Base-by-base conservation (phyloP, 2,888 invertebrate genomes). In the Beris chalybata region DNA sequence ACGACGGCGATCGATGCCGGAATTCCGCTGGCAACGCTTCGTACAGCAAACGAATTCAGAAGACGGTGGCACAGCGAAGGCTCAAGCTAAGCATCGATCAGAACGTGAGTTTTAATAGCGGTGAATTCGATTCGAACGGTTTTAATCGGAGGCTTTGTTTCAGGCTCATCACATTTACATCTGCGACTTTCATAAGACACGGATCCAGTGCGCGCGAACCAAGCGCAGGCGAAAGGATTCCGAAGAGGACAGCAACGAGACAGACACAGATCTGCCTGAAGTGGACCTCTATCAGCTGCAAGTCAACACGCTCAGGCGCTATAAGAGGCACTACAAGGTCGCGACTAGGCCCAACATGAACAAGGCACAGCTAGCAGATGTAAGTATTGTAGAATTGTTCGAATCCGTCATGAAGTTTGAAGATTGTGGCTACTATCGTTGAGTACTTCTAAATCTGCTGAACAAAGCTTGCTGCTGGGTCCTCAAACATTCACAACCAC, bases 21-120 rank as follows among this genome's bases (percentile, higher is more conserved):
- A 88, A 94, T 76, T 87, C 90, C 66, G 96, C 95, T 73, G 79
- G 79, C 15, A 77, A 80, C 85, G 97, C 97, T 73, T 93, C 95
- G 54, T 97, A 97, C 83, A 96, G 94, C 82, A 97, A 97, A 81
- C 87, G 96, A 73, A 95, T 97, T 75, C 96, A 97, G 82, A 97
- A 96, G 81, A 96, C 93, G 66, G 96, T 96, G 44, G 90, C 92
- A 63, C 95, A 95, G 77, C 87, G 94, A 75, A 88, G 93, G 75
- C 87, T 97, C 50, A 94, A 94, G 78, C 87, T 97, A 50, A 90
- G 89, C 78, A 89, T 93, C 73, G 96, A 97, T 82, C 88, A 85
- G 72, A 85, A 85, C 77, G 91, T 91, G 70, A 72, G 71, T 69
- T 4, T 57, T 32, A n/a, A 32, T 47, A 44, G 11, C 22, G 22